phyloP scores from a whole-genome alignment of 2,888 invertebrate species.

The Caenorhabditis zanzibari region DNA sequence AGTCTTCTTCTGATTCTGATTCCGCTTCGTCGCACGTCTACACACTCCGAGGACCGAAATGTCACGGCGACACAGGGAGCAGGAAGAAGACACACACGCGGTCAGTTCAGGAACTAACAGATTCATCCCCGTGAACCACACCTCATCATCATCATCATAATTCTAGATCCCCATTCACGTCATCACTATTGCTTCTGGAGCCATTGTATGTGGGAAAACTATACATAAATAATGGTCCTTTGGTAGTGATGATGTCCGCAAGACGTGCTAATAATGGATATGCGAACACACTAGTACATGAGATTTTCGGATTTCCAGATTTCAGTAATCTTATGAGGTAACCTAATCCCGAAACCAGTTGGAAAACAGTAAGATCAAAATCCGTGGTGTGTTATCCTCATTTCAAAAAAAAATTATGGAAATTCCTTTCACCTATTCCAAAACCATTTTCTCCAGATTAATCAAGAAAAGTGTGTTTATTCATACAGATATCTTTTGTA shows the following conservation, averaged over 20 bases:
- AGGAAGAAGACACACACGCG: conserved; percentile 38
- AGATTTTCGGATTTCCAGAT: neutral
- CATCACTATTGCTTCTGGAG: conserved; percentile 30
- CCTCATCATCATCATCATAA: conserved; percentile 6
- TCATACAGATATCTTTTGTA: neutral
- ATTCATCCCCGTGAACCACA: conserved; percentile 48
- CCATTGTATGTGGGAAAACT: conserved; percentile 25
- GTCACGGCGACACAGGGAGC: conserved; percentile 37
- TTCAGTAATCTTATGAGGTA: neutral
- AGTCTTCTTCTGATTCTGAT: conserved; percentile 14
- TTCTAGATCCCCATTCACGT: conserved; percentile 21
- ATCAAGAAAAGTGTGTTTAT: conserved; percentile 10
- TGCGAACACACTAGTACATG: conserved; percentile 31
- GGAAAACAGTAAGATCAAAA: too few species aligned
- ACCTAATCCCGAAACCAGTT: neutral
- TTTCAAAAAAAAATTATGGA: too few species aligned
- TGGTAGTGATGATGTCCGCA: neutral
- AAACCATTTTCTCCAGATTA: conserved; percentile 31
- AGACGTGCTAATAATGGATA: conserved; percentile 50
- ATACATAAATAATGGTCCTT: conserved; percentile 46
- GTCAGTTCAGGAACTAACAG: conserved; percentile 60
- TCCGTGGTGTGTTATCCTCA: conserved; percentile 6
- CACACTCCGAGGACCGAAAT: conserved; percentile 36
- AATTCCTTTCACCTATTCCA: conserved; percentile 17
- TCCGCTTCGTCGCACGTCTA: conserved; percentile 55